Evolutionary conservation across 2,797 vertebrate species (phyloP), one percentile per base, ranked within the genome.

Genomic region (Lepus townsendii): DNA sequence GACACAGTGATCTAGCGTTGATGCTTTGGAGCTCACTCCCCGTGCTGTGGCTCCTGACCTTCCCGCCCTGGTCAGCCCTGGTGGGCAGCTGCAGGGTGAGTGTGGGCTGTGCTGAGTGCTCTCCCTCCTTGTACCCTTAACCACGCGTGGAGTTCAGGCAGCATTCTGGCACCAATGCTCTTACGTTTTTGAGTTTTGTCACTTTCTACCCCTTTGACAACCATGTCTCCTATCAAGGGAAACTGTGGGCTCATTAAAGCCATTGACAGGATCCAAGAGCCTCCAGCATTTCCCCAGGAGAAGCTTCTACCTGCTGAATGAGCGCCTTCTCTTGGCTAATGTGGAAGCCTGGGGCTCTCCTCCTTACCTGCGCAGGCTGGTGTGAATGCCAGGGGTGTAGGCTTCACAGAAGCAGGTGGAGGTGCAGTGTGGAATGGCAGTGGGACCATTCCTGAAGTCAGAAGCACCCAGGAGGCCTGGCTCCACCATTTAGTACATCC

Each of bases 261-360:
- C 32, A 57, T 66, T 93, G 93, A 84, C 80, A 93, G 94, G 77
- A 87, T 62, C 93, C 83, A 50, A 0, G 12, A 73, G n/a, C 50
- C 92, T 94, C 63, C 77, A 92, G 94, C 71, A 90, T 76, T 96
- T 94, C 83, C 75, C 62, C 5, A 5, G 93, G 72, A 95, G 94
- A 35, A 86, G 27, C 42, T 47, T 65, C 69, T 30, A 69, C 89
- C 89, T 87, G 68, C 47, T 2, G 24, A 32, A 57, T 10, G 50
- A 88, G 30, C 27, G 19, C 62, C 35, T 77, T 22, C 80, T 94
- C n/a, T 50, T 20, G 65, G 78, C 60, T 66, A 27, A 50, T 0
- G 0, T 27, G 63, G 47, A 42, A 54, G 76, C 35, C 24, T n/a
- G 42, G 2, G 30, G n/a, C 54, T 84, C 16, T 50, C 14, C 62